Percentiles rank a stretch among this genome's conserved stretches.
Conservation (phyloP, 2,113 vertebrate genomes). For the Onychostoma macrolepis region DNA sequence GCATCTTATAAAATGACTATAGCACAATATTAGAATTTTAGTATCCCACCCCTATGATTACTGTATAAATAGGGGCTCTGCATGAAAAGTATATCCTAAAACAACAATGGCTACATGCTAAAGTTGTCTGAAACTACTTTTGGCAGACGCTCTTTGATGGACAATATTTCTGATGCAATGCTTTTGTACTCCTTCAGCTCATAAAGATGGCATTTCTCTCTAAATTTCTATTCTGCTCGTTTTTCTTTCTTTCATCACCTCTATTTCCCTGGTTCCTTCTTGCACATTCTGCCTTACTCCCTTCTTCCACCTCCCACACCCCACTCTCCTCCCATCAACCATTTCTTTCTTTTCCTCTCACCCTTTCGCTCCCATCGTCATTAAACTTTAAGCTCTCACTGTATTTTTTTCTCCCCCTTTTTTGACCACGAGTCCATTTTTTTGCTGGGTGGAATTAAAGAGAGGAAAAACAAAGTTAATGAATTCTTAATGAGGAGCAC, state of each 20-base stretch:
- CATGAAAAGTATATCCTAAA: neutral
- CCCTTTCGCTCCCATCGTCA: neutral
- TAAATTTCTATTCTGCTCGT: slow-evolving; percentile 10
- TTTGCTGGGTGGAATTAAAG: slow-evolving; percentile 48
- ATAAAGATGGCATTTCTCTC: neutral
- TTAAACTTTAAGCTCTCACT: slow-evolving; percentile 51
- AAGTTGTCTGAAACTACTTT: neutral
- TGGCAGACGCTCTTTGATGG: neutral
- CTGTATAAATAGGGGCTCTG: neutral
- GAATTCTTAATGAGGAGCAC: slow-evolving; percentile 54
- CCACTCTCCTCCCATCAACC: neutral
- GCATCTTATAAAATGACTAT: neutral
- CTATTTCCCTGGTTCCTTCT: neutral
- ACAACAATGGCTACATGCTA: neutral
- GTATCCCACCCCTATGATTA: neutral
- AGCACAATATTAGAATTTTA: neutral
- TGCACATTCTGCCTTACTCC: neutral
- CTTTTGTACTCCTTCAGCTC: neutral
- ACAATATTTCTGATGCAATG: neutral
- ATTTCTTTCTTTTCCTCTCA: slow-evolving; percentile 20
- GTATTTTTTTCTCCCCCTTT: slow-evolving; percentile 16
- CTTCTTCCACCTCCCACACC: neutral
- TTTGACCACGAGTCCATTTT: slow-evolving; percentile 31
- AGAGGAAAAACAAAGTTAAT: slow-evolving; percentile 57
- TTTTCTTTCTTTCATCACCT: neutral